A percentile compares a stretch with the other conserved stretches of the same genome.
Evolutionary conservation across 2,113 vertebrate species (phyloP).

Genomic region (Hystrix brachyura): DNA sequence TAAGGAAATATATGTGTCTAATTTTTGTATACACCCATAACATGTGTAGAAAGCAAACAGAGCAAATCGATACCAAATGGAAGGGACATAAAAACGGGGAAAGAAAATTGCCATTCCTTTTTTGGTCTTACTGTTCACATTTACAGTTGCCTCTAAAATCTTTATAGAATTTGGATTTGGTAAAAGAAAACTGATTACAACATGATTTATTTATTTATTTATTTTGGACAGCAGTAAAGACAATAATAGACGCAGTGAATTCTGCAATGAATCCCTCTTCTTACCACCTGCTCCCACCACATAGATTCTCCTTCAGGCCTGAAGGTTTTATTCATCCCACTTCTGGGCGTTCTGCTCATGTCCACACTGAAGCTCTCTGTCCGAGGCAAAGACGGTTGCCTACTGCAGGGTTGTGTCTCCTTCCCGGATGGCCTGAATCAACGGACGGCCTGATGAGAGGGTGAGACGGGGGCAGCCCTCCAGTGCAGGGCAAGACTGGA

Average conservation of each 20-base stretch:
- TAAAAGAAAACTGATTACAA: background rate
- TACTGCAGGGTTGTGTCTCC: background rate
- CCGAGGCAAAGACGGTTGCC: background rate
- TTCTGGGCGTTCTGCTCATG: background rate
- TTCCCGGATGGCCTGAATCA: background rate
- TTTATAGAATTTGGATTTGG: slow-evolving; percentile 16
- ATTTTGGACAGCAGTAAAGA: background rate
- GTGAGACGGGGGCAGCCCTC: background rate
- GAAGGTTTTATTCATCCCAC: background rate
- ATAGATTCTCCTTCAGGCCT: background rate
- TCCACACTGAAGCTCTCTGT: background rate
- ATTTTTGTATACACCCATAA: background rate
- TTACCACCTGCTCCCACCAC: background rate
- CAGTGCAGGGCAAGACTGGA: too few species aligned
- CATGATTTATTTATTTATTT: background rate
- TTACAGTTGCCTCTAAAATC: background rate
- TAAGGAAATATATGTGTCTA: slow-evolving; percentile 21
- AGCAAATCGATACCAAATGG: background rate
- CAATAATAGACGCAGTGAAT: background rate
- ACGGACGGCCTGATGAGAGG: background rate
- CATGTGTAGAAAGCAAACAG: background rate
- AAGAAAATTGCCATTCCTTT: background rate
- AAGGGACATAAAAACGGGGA: background rate
- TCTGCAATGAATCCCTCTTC: accelerated
- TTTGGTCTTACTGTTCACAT: background rate